Evolutionary conservation across 2,888 invertebrate species (phyloP).

Genomic region (Parnassius glacialis): DNA sequence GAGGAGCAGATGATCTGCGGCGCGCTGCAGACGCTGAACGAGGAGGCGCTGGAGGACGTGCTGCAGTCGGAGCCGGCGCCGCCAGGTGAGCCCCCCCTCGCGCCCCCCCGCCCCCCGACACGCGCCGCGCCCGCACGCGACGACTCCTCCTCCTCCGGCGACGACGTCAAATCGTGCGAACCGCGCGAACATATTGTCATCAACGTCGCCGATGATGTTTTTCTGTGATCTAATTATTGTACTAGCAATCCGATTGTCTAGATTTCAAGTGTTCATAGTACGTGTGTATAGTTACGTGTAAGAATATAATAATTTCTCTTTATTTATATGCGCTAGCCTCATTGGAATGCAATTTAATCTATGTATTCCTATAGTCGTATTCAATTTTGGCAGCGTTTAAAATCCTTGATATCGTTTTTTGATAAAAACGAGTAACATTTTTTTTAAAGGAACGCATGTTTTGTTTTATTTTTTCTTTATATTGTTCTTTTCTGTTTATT

Average conservation of each 20-base stretch:
- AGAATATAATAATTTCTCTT: too few species aligned
- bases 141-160: conserved; percentile 28
- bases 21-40: conserved; percentile 94
- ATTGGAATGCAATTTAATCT: too few species aligned
- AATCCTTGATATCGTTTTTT: too few species aligned
- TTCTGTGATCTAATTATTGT: conserved; percentile 41
- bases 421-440: too few species aligned
- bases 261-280: too few species aligned
- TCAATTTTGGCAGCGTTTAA: too few species aligned
- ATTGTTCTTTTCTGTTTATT: neutral
- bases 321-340: too few species aligned
- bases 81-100: conserved; percentile 73
- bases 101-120: conserved; percentile 31
- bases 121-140: conserved; percentile 24
- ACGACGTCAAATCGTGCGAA: conserved; percentile 21
- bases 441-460: neutral
- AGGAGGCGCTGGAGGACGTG: conserved; percentile 96
- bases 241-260: neutral
- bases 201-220: conserved; percentile 61
- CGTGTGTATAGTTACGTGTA: too few species aligned
- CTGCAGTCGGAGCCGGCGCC: conserved; percentile 85
- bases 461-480: conserved; percentile 6
- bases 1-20: conserved; percentile 98
- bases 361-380: too few species aligned
- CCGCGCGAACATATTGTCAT: conserved; percentile 53